A percentile compares a stretch with the other conserved stretches of the same genome.
Conservation (phyloP, 30 jellyfish, hydroid and myxozoan species). For the Sanderia malayensis region DNA sequence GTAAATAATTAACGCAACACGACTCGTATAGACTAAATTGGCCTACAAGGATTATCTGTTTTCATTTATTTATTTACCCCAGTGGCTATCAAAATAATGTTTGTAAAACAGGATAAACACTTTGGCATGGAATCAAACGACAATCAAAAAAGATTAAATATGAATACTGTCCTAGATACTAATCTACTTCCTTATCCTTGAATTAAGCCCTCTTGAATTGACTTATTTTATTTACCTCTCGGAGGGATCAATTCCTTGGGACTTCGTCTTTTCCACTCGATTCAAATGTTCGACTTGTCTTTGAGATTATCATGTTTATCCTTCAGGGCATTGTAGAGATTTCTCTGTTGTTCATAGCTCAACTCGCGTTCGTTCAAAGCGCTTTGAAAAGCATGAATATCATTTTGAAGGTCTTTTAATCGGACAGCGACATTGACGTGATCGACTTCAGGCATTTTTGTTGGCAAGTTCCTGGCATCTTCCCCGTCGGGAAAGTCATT, state of each 20-base stretch:
- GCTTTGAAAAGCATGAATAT: conserved; percentile 58
- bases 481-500: background rate
- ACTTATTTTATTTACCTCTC: no score
- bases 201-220: no score
- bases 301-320: conserved; percentile 60
- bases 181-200: no score
- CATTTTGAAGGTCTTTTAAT: conserved; percentile 62
- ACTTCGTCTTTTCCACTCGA: background rate
- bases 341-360: conserved; percentile 50
- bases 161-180: no score
- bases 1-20: no score
- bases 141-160: no score
- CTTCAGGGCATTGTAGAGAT: conserved; percentile 70
- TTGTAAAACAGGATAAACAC: no score
- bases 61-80: no score
- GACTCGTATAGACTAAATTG: no score
- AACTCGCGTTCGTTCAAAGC: conserved; percentile 70
- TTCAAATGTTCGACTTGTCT: conserved; percentile 21
- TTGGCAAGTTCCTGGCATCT: background rate
- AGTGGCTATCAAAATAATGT: no score
- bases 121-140: no score
- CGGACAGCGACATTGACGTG: conserved; percentile 13
- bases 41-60: no score
- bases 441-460: background rate
- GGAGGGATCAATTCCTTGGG: conserved; percentile 27